These are phyloP conservation scores for Phoeniculus purpureus DNA, from an alignment of 2,797 vertebrate species.

Conservation along the genomic window DNA sequence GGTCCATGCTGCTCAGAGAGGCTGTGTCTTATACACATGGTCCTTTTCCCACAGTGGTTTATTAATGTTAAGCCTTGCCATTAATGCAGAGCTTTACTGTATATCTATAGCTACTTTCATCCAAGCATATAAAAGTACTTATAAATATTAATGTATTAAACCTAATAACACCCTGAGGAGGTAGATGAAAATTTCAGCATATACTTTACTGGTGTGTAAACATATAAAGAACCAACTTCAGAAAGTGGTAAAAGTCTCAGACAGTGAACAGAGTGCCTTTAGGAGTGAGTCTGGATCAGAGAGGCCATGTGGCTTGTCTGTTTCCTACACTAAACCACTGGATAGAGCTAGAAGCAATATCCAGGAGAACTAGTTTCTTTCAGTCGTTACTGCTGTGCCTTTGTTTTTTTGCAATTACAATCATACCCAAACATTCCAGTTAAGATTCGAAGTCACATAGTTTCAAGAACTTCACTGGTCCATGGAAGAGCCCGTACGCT, in stretches of 20 bases:
- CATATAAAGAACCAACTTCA: not conserved
- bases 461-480: not conserved
- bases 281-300: not conserved
- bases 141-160: slow-evolving; percentile 51
- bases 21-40: not conserved
- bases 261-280: not conserved
- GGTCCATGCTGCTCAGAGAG: not conserved
- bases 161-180: slow-evolving; percentile 40
- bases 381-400: not conserved
- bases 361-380: not conserved
- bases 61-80: not conserved
- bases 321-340: not conserved
- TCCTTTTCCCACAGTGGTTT: not conserved
- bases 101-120: not conserved
- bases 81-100: not conserved
- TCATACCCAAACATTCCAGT: not conserved
- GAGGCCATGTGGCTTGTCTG: not conserved
- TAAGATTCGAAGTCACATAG: not conserved
- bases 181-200: not conserved
- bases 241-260: not conserved
- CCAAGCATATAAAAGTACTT: slow-evolving; percentile 15
- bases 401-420: not conserved
- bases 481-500: not conserved
- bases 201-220: not conserved
- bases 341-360: not conserved